Conservation (phyloP, 2,888 invertebrate genomes). For the Noctuana brunneofusca region DNA sequence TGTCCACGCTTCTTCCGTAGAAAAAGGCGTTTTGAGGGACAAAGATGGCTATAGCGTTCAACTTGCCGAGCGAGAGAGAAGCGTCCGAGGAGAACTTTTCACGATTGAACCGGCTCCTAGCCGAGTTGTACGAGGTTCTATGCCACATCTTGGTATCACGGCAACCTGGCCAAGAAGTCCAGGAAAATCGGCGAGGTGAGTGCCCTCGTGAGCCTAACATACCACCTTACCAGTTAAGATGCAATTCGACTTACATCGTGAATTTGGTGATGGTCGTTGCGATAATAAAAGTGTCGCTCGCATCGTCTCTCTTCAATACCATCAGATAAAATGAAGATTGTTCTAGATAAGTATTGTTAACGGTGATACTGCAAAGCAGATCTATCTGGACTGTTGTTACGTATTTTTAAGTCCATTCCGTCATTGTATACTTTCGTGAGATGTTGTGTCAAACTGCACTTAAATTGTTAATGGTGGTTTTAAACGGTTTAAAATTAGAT, state of each 20-base stretch:
- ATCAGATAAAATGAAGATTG: constrained; percentile 77
- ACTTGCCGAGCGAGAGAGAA: constrained; percentile 81
- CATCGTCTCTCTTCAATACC: constrained; percentile 79
- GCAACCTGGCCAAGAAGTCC: constrained; percentile 75
- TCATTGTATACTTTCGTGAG: constrained; percentile 60
- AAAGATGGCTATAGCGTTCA: constrained; percentile 84
- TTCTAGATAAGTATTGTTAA: constrained; percentile 77
- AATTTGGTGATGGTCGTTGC: constrained; percentile 80
- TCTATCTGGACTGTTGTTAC: constrained; percentile 76
- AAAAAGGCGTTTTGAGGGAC: constrained; percentile 64
- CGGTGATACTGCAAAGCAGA: constrained; percentile 80
- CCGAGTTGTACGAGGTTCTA: constrained; percentile 81
- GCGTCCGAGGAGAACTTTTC: constrained; percentile 82
- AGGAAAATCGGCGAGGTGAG: constrained; percentile 79
- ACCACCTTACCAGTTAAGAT: constrained; percentile 82
- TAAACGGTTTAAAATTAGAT: constrained; percentile 50
- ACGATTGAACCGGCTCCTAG: constrained; percentile 80
- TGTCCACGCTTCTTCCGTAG: constrained; percentile 76
- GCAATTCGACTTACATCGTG: constrained; percentile 83
- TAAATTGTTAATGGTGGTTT: constrained; percentile 79
- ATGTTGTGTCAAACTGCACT: constrained; percentile 83
- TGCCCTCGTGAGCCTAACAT: constrained; percentile 77
- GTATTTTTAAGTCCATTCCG: constrained; percentile 78
- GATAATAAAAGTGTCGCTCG: constrained; percentile 78
- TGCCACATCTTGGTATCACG: constrained; percentile 81